Conservation (phyloP, 2,113 vertebrate species). For the Melanocharis versteri region DNA sequence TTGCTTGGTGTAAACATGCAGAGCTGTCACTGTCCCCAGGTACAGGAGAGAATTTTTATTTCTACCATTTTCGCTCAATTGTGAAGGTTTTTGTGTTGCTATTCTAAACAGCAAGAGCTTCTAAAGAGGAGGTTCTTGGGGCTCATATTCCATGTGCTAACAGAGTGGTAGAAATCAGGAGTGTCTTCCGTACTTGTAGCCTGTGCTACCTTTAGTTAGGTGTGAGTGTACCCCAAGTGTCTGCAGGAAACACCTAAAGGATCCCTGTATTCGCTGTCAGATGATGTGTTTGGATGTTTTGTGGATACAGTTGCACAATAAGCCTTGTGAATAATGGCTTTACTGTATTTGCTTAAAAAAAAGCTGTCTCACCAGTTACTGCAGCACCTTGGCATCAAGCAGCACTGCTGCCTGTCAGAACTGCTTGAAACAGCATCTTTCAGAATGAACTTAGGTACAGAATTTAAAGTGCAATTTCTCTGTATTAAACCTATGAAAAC, state of each 20-base stretch:
- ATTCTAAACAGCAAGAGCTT: background rate
- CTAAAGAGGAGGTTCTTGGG: background rate
- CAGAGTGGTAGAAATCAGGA: background rate
- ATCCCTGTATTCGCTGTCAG: accelerated
- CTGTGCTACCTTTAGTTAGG: background rate
- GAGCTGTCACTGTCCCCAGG: background rate
- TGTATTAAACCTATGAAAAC: background rate
- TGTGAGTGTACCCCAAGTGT: background rate
- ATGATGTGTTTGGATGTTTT: background rate
- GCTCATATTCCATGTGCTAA: background rate
- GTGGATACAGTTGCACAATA: background rate
- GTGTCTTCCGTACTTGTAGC: background rate
- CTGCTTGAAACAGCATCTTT: background rate
- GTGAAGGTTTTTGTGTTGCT: background rate
- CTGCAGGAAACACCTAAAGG: background rate
- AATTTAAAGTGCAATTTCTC: background rate
- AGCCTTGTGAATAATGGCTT: background rate
- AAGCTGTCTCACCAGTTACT: background rate
- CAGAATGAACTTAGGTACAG: background rate
- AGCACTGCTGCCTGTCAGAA: background rate
- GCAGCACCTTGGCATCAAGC: background rate
- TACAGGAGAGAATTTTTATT: background rate
- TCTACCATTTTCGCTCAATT: background rate
- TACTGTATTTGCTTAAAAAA: background rate
- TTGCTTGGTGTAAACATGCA: background rate